Conservation (phyloP, 2,797 vertebrate genomes). For the Scolopax rusticola region DNA sequence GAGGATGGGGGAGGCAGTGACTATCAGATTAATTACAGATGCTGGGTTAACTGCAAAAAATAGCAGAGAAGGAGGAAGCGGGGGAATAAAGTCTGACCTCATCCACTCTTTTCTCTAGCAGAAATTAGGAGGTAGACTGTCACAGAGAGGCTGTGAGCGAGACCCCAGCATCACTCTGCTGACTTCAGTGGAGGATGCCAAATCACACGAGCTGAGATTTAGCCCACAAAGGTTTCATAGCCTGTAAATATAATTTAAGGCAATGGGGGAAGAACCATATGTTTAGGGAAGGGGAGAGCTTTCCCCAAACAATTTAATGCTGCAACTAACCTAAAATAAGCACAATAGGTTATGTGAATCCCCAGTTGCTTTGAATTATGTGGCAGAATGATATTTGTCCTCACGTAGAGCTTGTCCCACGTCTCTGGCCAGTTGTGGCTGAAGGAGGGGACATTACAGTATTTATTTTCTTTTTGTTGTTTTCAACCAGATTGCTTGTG, state of each 20-base stretch:
- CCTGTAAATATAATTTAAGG: slow-evolving; percentile 13
- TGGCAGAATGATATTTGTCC: background rate
- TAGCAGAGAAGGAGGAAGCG: background rate
- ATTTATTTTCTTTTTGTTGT: slow-evolving; percentile 66
- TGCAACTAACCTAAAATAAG: background rate
- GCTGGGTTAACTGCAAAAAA: background rate
- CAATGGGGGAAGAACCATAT: background rate
- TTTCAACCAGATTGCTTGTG: slow-evolving; percentile 67
- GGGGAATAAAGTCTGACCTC: background rate
- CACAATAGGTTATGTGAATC: background rate
- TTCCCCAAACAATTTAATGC: background rate
- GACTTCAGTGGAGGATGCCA: background rate
- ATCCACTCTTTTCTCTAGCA: background rate
- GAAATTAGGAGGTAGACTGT: slow-evolving; percentile 37
- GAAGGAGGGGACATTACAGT: slow-evolving; percentile 10
- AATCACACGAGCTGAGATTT: background rate
- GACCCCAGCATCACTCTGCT: background rate
- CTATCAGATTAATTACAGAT: slow-evolving; percentile 58
- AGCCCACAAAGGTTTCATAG: slow-evolving; percentile 9
- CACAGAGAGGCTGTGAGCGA: background rate
- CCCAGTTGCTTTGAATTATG: background rate
- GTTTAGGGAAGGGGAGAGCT: background rate
- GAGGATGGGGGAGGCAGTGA: background rate
- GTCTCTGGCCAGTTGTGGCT: background rate
- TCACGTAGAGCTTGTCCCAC: background rate